Evolutionary conservation across 2,797 vertebrate species (phyloP), one percentile per base, ranked within the genome.

Genomic region (Ptychadena robeensis): DNA sequence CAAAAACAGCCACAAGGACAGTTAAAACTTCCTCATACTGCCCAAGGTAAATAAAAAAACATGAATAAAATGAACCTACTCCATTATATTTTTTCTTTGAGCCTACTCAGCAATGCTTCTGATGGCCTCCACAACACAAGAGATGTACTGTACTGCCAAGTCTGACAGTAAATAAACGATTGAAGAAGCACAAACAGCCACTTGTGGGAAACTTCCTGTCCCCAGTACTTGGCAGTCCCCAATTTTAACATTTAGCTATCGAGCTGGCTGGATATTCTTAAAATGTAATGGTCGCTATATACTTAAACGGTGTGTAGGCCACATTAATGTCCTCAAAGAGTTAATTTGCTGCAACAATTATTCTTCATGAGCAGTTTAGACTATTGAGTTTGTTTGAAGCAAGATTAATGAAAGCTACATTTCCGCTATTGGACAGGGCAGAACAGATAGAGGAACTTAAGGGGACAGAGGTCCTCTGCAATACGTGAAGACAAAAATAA

Each of bases 201-300:
- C 32, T 59, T 61, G 30, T n/a, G 35, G 59, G 35, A 59, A 40
- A 30, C 35, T 28, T 75, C 73, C 73, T 38, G 57, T 75, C 57
- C 61, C 12, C 14, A n/a, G 44, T 31, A 9, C 31, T 57, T 59
- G n/a, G 48, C 44, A 59, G 34, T 30, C 31, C 32, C 31, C 48
- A 25, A 59, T 53, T 53, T 22, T 22, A 18, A 48, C 15, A 48
- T 48, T 48, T 48, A 53, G 22, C 44, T 22, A 4, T 6, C 18
- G 8, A 53, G 6, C 4, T 15, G 44, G 10, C 22, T 0, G 22
- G 15, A 53, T 8, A 1, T 38, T 10, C 9, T 1, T 10, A 1
- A 4, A 38, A 53, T 9, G 34, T 3, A 35, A 35, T 9, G 3
- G 4, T 18, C 40, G 1, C 15, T 22, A 9, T 9, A 1, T 22